A percentile compares a stretch with the other conserved stretches of the same genome.
Evolutionary conservation across 1,140 invertebrate genomes (phyloP).

Genomic region (Lamellibrachia luymesi): DNA sequence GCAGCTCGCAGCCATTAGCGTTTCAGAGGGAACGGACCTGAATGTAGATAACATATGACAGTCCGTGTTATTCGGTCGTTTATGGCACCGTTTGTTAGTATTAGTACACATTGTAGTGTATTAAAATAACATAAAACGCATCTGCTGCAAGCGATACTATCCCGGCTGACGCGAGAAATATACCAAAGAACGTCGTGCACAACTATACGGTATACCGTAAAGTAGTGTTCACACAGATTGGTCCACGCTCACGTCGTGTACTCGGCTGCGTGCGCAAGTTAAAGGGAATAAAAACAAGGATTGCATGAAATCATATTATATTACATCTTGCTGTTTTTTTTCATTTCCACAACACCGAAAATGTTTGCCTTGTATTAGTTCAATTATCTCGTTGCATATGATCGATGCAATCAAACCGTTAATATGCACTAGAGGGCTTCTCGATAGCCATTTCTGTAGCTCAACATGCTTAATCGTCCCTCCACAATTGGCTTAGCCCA

Average conservation of each 20-base stretch:
- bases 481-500: too few relatives aligned
- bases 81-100: not conserved
- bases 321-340: too few relatives aligned
- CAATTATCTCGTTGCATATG: not conserved
- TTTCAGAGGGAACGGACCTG: not conserved
- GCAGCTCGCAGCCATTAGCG: not conserved
- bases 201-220: not conserved
- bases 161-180: not conserved
- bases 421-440: not conserved
- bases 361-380: not conserved
- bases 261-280: not conserved
- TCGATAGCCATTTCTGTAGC: not conserved
- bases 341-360: too few relatives aligned
- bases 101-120: not conserved
- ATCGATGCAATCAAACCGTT: not conserved
- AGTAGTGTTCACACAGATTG: not conserved
- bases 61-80: not conserved
- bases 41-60: not conserved
- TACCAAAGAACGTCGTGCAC: not conserved
- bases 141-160: not conserved
- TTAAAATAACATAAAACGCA: not conserved
- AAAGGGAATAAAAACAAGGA: not conserved
- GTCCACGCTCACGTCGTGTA: too few relatives aligned
- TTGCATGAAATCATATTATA: too few relatives aligned
- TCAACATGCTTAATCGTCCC: too few relatives aligned